Conservation (phyloP, 2,888 invertebrate genomes). For the Pharmacophagus antenor region DNA sequence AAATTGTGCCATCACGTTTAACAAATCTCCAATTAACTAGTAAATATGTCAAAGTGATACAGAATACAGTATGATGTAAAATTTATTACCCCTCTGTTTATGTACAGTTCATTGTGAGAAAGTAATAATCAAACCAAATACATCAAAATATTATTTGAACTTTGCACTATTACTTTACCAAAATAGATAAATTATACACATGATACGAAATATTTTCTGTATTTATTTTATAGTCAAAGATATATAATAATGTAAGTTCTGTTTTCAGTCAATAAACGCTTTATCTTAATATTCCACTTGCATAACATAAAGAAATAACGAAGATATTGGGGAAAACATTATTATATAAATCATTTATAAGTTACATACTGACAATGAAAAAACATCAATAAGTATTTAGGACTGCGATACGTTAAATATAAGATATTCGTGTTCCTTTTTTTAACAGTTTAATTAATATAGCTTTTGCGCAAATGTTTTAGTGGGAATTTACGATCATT, state of each 20-base stretch:
- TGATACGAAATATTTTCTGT: not conserved
- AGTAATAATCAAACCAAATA: not conserved
- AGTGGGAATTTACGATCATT: no score
- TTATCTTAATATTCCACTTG: not conserved
- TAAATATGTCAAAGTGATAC: no score
- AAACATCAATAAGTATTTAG: not conserved
- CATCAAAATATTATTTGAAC: not conserved
- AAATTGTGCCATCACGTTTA: no score
- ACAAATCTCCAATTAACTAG: no score
- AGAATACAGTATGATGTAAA: no score
- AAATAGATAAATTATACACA: not conserved
- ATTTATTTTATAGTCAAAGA: not conserved
- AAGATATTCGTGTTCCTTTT: no score
- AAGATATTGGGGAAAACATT: not conserved
- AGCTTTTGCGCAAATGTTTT: no score
- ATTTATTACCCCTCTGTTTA: no score
- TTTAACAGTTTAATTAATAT: no score
- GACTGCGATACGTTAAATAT: no score
- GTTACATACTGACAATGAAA: no score
- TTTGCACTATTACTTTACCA: not conserved
- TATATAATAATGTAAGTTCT: not conserved
- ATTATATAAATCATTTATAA: not conserved
- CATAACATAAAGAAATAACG: not conserved
- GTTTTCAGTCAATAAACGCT: not conserved
- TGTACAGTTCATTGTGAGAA: no score